Conservation (phyloP, 1,140 invertebrate species). For the Panagrolaimus sp. region DNA sequence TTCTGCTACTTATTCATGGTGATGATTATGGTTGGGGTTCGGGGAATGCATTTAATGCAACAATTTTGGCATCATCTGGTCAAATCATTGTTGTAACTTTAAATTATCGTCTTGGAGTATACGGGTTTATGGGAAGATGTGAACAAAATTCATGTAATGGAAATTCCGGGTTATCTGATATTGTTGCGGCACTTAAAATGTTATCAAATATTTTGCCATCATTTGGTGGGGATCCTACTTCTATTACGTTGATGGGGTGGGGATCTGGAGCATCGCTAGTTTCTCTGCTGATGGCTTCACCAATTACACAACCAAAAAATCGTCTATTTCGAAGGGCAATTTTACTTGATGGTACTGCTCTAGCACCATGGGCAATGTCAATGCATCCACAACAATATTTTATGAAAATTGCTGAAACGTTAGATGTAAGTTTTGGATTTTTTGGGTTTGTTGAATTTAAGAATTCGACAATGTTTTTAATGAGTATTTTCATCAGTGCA, state of each 20-base stretch:
- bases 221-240: conserved; percentile 60
- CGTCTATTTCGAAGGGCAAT: conserved; percentile 54
- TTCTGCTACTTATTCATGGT: conserved; percentile 55
- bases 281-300: conserved; percentile 56
- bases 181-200: conserved; percentile 59
- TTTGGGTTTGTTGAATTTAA: too few relatives aligned
- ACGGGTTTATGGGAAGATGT: conserved; percentile 55
- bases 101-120: conserved; percentile 56
- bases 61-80: conserved; percentile 48
- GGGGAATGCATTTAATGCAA: conserved; percentile 55
- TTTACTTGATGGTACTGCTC: conserved; percentile 53
- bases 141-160: conserved; percentile 51
- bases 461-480: too few relatives aligned
- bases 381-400: conserved; percentile 53
- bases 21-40: conserved; percentile 54
- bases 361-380: conserved; percentile 53
- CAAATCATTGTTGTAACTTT: conserved; percentile 57
- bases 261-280: conserved; percentile 55
- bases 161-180: conserved; percentile 53
- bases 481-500: too few relatives aligned
- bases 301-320: conserved; percentile 54
- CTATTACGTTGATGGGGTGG: conserved; percentile 60
- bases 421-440: conserved; percentile 34
- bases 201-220: conserved; percentile 58
- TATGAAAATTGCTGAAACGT: conserved; percentile 45